These are phyloP conservation scores for Lynx canadensis DNA, from an alignment of 2,113 vertebrate species.

Conservation along the genomic window DNA sequence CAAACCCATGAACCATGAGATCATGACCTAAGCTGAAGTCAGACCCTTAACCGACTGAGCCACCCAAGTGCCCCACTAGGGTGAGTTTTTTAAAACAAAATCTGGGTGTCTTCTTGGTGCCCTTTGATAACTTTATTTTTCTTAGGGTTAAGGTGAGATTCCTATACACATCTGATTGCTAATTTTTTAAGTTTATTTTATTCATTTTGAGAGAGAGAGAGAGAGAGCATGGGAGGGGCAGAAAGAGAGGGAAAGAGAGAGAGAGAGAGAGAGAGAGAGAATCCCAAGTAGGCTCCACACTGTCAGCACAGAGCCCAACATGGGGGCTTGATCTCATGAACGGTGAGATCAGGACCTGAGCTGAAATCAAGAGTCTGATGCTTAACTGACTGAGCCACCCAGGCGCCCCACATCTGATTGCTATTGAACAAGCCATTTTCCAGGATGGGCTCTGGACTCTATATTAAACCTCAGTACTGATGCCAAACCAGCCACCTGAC, in stretches of 20 bases:
- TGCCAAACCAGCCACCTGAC: background rate
- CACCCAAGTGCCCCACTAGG: background rate
- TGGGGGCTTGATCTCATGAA: too few relatives aligned
- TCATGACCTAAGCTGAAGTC: background rate
- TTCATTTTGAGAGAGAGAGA: too few relatives aligned
- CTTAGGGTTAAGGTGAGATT: background rate
- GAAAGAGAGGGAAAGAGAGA: too few relatives aligned
- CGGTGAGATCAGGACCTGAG: too few relatives aligned
- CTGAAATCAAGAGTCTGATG: too few relatives aligned
- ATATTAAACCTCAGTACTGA: background rate
- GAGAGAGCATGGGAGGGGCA: too few relatives aligned
- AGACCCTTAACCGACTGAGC: background rate
- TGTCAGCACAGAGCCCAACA: too few relatives aligned
- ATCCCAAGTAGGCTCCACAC: too few relatives aligned
- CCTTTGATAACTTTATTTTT: background rate
- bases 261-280: too few relatives aligned
- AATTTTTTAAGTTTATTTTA: too few relatives aligned
- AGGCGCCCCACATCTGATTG: background rate
- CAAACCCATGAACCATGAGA: background rate
- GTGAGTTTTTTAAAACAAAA: background rate
- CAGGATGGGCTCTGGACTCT: background rate
- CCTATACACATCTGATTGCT: background rate
- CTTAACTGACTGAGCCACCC: too few relatives aligned
- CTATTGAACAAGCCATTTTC: background rate
- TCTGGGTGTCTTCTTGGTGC: background rate